Evolutionary conservation across 2,113 vertebrate genomes (phyloP).

Genomic region (Eurypyga helias): DNA sequence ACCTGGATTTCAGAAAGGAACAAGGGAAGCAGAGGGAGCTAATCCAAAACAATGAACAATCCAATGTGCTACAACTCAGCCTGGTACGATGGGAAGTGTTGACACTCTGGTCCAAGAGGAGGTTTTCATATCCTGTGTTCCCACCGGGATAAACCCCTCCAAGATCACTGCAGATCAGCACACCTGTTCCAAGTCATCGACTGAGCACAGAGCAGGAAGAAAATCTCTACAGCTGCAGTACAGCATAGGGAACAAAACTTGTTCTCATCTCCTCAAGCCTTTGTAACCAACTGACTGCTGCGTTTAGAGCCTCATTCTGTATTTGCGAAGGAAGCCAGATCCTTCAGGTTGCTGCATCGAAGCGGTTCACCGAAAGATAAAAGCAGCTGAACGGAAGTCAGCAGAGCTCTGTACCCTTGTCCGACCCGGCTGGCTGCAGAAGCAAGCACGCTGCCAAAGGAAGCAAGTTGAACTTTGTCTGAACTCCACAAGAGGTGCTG

Average conservation of each 20-base stretch:
- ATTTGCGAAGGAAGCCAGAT: not conserved
- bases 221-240: not conserved
- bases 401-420: not conserved
- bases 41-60: not conserved
- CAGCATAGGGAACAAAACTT: not conserved
- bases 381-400: not conserved
- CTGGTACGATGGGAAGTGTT: not conserved
- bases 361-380: not conserved
- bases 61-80: not conserved
- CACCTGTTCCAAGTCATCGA: accelerated
- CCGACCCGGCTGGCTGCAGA: not conserved
- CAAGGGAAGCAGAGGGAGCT: not conserved
- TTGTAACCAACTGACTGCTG: not conserved
- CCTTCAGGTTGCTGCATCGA: not conserved
- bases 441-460: not conserved
- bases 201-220: not conserved
- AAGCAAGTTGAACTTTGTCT: not conserved
- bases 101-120: not conserved
- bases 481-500: not conserved
- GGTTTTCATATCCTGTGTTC: not conserved
- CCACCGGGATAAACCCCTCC: not conserved
- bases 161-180: not conserved
- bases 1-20: not conserved
- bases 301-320: not conserved
- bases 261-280: not conserved